Base-by-base conservation (phyloP, 1,140 invertebrate genomes). In the Lethrus apterus region DNA sequence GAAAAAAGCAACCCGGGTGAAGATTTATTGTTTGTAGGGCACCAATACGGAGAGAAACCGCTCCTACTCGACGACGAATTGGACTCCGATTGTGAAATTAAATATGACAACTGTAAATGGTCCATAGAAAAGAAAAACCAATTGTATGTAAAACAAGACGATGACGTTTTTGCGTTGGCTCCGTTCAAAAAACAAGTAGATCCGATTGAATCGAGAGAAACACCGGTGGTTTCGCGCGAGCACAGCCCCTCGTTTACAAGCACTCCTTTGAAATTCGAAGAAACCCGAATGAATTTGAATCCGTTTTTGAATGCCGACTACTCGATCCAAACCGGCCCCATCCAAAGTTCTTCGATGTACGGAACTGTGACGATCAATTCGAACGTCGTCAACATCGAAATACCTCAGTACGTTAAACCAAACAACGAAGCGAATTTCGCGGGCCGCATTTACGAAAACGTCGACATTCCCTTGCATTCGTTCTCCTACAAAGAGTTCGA, bases 41-140 rank as follows among this genome's bases (percentile, higher is more conserved):
- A 89, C 66, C 79, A 83, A 44, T 87, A 88, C 54, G 86, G 86
- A 1, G 84, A 86, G 47, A 77, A 79, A 51, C 86, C 86, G 1
- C 62, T 91, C 7, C 62, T 90, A 1, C 69, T 86, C 19, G 86
- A 91, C 54, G 85, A 89, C 62, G 85, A 89, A 58, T 62, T 88
- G 3, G 81, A 84, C 48, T 79, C 79, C 1, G 80, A 81, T 20
- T 71, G 67, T n/a, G 69, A 67, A 17, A 60, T 66, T 2, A 65
- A 62, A 50, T 36, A 44, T 31, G 47, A 53, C 14, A 53, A 53
- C 43, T 40, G 21, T 47, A 55, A 68, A 65, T 48, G 67, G 66
- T 3, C 44, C 51, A 4, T 66, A 53, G 62, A 69, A 58, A 56
- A 52, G 26, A 56, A 52, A 26, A 60, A 48, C 24, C 2, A 5